Percentiles rank a stretch among this genome's conserved stretches.
Conservation (phyloP, 1,140 invertebrate genomes). For the Idris sp. region DNA sequence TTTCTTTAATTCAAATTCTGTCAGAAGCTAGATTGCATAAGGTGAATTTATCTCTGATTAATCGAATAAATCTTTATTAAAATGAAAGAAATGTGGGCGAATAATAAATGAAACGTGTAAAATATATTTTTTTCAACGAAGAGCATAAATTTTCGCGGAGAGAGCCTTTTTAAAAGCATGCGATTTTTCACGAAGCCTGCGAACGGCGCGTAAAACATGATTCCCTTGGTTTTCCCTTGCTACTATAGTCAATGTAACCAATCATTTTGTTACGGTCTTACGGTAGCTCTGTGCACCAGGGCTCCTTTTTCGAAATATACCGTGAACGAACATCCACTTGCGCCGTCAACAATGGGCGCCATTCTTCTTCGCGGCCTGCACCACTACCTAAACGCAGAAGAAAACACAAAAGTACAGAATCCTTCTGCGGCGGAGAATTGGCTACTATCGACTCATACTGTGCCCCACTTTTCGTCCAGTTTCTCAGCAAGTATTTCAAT, state of each 20-base stretch:
- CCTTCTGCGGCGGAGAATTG: slow-evolving; percentile 45
- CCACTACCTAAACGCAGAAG: slow-evolving; percentile 41
- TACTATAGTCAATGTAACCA: slow-evolving; percentile 48
- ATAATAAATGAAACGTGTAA: slow-evolving; percentile 39
- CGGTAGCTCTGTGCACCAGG: slow-evolving; percentile 10
- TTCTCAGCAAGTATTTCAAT: slow-evolving; percentile 60
- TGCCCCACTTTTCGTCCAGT: neutral
- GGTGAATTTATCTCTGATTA: slow-evolving; percentile 4
- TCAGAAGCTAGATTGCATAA: too few relatives aligned
- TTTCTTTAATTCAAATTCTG: too few relatives aligned
- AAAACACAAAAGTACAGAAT: slow-evolving; percentile 53
- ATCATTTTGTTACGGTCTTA: slow-evolving; percentile 59
- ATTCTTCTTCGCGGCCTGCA: slow-evolving; percentile 46
- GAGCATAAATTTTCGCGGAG: slow-evolving; percentile 44
- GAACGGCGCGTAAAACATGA: slow-evolving; percentile 54
- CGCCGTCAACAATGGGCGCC: slow-evolving; percentile 46
- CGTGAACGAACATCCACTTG: slow-evolving; percentile 45
- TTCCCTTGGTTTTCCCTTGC: slow-evolving; percentile 36
- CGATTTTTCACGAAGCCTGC: slow-evolving; percentile 55
- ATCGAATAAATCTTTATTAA: slow-evolving; percentile 15
- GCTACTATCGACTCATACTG: slow-evolving; percentile 43
- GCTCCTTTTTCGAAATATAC: slow-evolving; percentile 41
- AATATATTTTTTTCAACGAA: slow-evolving; percentile 50
- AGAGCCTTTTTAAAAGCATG: slow-evolving; percentile 55
- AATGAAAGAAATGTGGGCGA: slow-evolving; percentile 5